Conservation (phyloP, 1,140 invertebrate species). For the Drosophila subpulchrella region DNA sequence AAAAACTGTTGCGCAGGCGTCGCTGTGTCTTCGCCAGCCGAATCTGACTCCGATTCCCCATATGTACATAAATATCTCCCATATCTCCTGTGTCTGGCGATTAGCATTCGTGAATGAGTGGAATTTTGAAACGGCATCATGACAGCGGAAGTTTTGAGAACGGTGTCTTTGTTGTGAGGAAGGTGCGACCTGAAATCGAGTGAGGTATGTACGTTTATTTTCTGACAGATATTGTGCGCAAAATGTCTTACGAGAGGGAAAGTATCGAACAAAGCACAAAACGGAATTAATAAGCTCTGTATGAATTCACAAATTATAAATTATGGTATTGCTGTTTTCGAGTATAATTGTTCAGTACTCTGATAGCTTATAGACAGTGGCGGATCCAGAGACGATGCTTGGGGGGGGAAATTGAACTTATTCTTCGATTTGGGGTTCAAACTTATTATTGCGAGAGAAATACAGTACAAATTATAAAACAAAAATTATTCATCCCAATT, state of each 20-base stretch:
- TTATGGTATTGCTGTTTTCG: no score
- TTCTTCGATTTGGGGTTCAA: no score
- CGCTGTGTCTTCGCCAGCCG: slow-evolving; percentile 30
- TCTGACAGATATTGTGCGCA: neutral
- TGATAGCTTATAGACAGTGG: no score
- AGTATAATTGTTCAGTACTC: no score
- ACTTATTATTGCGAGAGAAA: no score
- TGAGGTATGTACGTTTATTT: slow-evolving; percentile 5
- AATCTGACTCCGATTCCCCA: slow-evolving; percentile 6
- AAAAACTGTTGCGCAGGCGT: slow-evolving; percentile 54
- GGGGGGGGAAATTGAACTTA: no score
- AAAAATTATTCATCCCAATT: no score
- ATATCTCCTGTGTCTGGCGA: slow-evolving; percentile 28
- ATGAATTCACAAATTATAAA: neutral
- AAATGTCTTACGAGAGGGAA: neutral
- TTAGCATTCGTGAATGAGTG: slow-evolving; percentile 57
- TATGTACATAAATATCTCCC: neutral
- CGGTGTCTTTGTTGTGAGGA: slow-evolving; percentile 28
- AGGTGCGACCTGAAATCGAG: slow-evolving; percentile 23
- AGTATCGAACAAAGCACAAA: neutral
- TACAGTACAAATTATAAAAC: no score
- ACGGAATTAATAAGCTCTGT: neutral
- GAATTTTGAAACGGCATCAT: slow-evolving; percentile 47
- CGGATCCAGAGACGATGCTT: no score
- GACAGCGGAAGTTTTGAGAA: slow-evolving; percentile 62